A percentile compares a stretch with the other conserved stretches of the same genome.
These are phyloP conservation scores for Artibeus jamaicensis DNA, from an alignment of 2,797 vertebrate species.

Conservation along the genomic window DNA sequence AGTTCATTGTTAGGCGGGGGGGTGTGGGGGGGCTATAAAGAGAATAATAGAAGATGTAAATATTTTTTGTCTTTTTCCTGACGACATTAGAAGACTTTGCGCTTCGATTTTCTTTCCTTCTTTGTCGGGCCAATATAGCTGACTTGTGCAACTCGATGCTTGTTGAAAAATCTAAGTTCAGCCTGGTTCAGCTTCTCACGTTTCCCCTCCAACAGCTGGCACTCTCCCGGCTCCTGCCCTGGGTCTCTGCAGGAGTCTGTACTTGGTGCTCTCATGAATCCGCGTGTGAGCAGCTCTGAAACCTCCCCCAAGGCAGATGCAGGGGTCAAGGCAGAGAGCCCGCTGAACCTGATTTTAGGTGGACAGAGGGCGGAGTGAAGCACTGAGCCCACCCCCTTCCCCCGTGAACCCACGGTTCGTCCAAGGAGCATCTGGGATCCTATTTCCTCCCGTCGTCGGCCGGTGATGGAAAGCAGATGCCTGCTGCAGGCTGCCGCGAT, in stretches of 20 bases:
- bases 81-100: neutral
- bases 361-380: neutral
- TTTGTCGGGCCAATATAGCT: neutral
- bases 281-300: neutral
- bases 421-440: neutral
- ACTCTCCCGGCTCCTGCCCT: neutral
- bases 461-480: neutral
- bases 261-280: neutral
- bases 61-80: neutral
- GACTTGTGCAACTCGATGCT: neutral
- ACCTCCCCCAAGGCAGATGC: neutral
- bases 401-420: neutral
- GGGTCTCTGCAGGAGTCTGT: neutral
- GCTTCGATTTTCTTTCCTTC: slow-evolving; percentile 15
- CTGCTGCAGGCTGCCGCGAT: neutral
- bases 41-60: neutral
- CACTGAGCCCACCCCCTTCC: neutral
- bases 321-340: neutral
- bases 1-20: neutral
- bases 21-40: neutral
- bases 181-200: neutral
- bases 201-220: neutral
- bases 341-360: neutral
- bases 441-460: neutral
- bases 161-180: neutral